Percentiles rank a stretch among this genome's conserved stretches.
Evolutionary conservation across 1,140 invertebrate genomes (phyloP).

Genomic region (Arion vulgaris): DNA sequence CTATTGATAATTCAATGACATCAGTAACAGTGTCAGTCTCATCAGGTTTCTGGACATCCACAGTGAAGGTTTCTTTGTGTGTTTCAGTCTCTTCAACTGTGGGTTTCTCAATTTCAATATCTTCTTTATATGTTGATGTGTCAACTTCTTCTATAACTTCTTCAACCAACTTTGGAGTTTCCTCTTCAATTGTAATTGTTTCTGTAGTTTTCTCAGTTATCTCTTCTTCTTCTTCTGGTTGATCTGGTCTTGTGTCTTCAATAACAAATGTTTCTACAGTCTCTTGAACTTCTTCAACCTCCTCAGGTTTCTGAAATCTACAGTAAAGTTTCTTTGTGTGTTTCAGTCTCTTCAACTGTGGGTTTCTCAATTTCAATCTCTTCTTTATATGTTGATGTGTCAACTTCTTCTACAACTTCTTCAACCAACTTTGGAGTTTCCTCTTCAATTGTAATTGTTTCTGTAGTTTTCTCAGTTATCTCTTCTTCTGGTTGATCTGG

Average conservation of each 20-base stretch:
- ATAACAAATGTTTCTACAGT: too few species aligned
- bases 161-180: constrained; percentile 26
- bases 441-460: neutral
- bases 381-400: constrained; percentile 30
- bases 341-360: neutral
- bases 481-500: constrained; percentile 22
- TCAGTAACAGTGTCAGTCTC: too few species aligned
- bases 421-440: constrained; percentile 3
- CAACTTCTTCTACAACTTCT: constrained; percentile 40
- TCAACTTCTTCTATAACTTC: neutral
- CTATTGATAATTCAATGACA: constrained; percentile 8
- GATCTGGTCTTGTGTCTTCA: constrained; percentile 29
- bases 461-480: constrained; percentile 25
- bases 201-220: constrained; percentile 29
- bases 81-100: too few species aligned
- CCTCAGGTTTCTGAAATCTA: too few species aligned
- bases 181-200: constrained; percentile 34
- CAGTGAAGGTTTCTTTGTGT: neutral
- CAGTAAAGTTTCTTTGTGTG: too few species aligned
- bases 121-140: neutral
- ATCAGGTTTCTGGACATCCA: too few species aligned
- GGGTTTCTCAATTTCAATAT: neutral
- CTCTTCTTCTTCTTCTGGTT: constrained; percentile 34
- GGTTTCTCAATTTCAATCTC: constrained; percentile 40
- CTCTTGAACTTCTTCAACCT: constrained; percentile 1